These are phyloP conservation scores for Spinus pinus DNA, from an alignment of 2,797 vertebrate genomes.

Conservation along the genomic window DNA sequence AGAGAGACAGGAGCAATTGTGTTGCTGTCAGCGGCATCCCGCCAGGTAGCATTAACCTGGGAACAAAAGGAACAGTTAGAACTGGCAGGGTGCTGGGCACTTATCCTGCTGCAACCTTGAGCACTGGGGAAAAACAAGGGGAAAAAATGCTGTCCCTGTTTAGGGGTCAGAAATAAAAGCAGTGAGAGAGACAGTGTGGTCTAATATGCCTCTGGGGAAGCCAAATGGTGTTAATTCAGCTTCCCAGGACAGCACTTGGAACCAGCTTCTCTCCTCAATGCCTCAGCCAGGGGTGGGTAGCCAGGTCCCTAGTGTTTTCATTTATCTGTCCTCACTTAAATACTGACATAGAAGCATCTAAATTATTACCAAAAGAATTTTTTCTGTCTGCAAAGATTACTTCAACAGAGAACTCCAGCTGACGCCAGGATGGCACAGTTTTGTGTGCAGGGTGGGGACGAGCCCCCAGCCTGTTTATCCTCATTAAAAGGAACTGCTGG, in stretches of 20 bases:
- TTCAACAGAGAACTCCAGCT: not conserved
- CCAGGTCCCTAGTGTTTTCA: not conserved
- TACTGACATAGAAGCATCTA: not conserved
- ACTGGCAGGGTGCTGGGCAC: conserved; percentile 41
- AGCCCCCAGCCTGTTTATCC: not conserved
- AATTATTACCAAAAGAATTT: not conserved
- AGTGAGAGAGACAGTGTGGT: not conserved
- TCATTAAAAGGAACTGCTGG: not conserved
- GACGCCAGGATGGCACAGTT: not conserved
- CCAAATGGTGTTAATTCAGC: not conserved
- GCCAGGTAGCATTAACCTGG: conserved; percentile 53
- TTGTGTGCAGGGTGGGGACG: not conserved
- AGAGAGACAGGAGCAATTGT: conserved; percentile 30
- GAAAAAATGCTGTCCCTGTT: not conserved
- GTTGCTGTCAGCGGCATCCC: not conserved
- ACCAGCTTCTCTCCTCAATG: not conserved
- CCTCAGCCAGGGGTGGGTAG: not conserved
- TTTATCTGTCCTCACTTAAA: not conserved
- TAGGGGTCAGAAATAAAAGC: conserved; percentile 32
- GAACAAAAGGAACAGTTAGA: conserved; percentile 31
- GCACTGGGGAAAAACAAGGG: not conserved
- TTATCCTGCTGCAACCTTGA: conserved; percentile 17
- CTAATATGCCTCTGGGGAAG: not conserved
- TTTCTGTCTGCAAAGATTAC: not conserved
- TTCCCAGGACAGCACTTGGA: not conserved